Base-by-base conservation (phyloP, 1,140 invertebrate genomes). In the Harpegnathos saltator region DNA sequence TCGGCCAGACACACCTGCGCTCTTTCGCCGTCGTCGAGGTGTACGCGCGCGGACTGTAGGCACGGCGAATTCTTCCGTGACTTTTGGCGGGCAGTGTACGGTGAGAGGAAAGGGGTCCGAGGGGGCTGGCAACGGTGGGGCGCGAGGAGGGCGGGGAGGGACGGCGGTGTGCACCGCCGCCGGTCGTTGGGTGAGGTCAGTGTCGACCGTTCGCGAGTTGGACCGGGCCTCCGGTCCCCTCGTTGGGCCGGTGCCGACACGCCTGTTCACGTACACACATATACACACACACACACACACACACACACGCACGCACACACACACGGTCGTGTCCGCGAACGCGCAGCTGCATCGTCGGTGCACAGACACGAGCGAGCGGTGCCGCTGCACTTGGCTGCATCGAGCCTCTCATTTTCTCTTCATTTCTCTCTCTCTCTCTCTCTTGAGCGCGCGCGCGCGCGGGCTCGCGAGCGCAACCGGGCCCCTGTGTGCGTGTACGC, bases 151-250 rank as follows among this genome's bases (percentile, higher is more conserved):
- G n/a, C n/a, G 4, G 58, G 48, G 77, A 56, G 44, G 58, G 15
- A 65, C 26, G 19, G 38, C 33, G 82, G 69, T 65, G 83, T 82
- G 85, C 73, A 86, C 80, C 85, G 85, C 78, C 72, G 86, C 85
- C 90, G 91, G 86, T 90, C 91, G 93, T 94, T 94, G 93, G 92
- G 92, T 93, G 93, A 94, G 93, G 93, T 94, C 93, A 94, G 91
- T 94, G 92, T 92, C 91, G 93, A 91, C 90, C 90, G 90, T 91
- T 93, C 89, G 90, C 91, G 91, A 91, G 92, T 93, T 92, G 92
- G 93, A 92, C 91, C 92, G 92, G 92, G 92, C 92, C 92, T 89
- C 78, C 85, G 89, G 85, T 89, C 86, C 82, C 82, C 63, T 65
- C 85, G 73, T 74, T 85, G 88, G 61, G 74, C 78, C 74, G 74